Evolutionary conservation across 2,797 vertebrate species (phyloP).

Genomic region (Chlorospingus flavigularis): DNA sequence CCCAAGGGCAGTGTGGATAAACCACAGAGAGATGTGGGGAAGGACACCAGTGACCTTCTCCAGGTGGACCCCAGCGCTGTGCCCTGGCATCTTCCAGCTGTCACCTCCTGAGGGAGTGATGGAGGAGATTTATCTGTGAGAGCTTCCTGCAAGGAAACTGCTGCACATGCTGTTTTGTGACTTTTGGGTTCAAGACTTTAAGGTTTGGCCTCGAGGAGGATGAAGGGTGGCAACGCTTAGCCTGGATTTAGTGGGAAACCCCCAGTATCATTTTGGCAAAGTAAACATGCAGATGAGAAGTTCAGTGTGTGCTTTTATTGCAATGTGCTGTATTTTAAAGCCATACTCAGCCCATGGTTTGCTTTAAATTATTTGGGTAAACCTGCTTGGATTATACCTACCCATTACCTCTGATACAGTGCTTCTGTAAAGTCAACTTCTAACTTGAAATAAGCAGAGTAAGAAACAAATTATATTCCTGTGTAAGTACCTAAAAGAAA

Average conservation of each 20-base stretch:
- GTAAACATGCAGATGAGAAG: not conserved
- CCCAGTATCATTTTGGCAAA: fast-evolving
- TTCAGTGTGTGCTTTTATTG: not conserved
- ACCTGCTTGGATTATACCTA: not conserved
- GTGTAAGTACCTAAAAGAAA: not conserved
- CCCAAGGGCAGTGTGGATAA: not conserved
- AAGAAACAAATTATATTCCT: not conserved
- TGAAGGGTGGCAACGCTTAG: not conserved
- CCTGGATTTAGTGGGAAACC: not conserved
- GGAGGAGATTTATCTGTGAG: not conserved
- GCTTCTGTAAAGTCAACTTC: not conserved
- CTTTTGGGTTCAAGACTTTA: not conserved
- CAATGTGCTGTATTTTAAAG: not conserved
- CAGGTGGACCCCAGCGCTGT: fast-evolving
- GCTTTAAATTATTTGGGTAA: not conserved
- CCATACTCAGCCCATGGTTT: not conserved
- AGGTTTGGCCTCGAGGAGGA: not conserved
- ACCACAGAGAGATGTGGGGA: not conserved
- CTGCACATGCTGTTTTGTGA: fast-evolving
- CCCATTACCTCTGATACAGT: not conserved
- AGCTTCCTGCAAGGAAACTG: not conserved
- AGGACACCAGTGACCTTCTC: not conserved
- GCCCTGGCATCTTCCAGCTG: not conserved
- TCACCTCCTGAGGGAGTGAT: fast-evolving
- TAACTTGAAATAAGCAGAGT: not conserved